Conservation (phyloP, 2,797 vertebrate genomes). For the Trematomus bernacchii region DNA sequence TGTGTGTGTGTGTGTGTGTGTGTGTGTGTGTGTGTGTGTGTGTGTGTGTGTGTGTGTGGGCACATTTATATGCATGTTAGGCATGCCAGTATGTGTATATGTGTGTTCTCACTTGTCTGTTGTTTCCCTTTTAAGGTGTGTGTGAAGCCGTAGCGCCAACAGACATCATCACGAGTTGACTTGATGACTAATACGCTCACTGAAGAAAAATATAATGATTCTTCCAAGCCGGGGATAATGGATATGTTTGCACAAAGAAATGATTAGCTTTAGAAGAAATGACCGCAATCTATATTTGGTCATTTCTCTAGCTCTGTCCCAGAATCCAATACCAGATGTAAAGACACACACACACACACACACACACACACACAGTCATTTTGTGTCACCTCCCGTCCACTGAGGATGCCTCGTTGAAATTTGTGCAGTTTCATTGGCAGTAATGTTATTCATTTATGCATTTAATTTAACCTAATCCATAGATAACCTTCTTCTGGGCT, state of each 20-base stretch:
- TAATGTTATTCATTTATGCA: constrained; percentile 80
- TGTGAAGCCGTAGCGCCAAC: constrained; percentile 56
- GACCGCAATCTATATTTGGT: constrained; percentile 95
- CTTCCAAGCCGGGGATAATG: constrained; percentile 94
- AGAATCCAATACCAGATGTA: constrained; percentile 71
- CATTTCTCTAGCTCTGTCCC: constrained; percentile 80
- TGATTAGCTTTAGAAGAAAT: constrained; percentile 97
- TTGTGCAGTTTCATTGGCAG: constrained; percentile 72
- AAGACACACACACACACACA: constrained; percentile 8
- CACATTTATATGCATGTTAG: constrained; percentile 35
- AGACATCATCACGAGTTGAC: constrained; percentile 89
- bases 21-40: constrained; percentile 22
- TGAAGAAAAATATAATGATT: constrained; percentile 95
- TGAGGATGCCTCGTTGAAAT: constrained; percentile 50
- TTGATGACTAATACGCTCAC: constrained; percentile 94
- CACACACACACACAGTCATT: constrained; percentile 9
- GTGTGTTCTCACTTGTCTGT: constrained; percentile 49
- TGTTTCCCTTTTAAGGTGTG: constrained; percentile 30
- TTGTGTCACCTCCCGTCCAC: constrained; percentile 25
- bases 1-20: constrained; percentile 33
- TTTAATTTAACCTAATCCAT: constrained; percentile 72
- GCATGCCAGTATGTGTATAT: constrained; percentile 25
- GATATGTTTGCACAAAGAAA: constrained; percentile 94
- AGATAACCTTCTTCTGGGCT: constrained; percentile 61
- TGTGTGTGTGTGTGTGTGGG: constrained; percentile 22